Percentiles rank a stretch among this genome's conserved stretches.
Conservation (phyloP, 2,797 vertebrate species). For the Decapterus maruadsi region DNA sequence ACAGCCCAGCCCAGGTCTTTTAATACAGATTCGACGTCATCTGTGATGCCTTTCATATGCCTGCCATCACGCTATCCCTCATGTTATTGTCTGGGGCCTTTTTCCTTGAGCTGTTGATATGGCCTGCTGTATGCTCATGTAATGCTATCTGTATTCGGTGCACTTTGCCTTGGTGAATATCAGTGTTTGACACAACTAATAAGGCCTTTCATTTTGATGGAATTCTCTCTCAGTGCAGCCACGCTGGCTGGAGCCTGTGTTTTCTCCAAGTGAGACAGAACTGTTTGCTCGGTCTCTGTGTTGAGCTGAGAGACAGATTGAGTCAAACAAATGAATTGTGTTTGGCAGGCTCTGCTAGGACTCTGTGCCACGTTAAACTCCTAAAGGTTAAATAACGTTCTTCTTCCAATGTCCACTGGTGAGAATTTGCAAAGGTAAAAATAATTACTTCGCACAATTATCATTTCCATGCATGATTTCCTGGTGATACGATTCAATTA, state of each 20-base stretch:
- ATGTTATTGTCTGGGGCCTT: constrained; percentile 63
- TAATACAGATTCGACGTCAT: constrained; percentile 76
- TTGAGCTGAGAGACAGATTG: constrained; percentile 66
- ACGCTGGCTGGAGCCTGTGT: constrained; percentile 27
- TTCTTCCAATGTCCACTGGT: constrained; percentile 18
- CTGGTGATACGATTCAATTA: constrained; percentile 77
- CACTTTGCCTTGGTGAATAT: constrained; percentile 72
- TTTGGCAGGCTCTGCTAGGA: constrained; percentile 53
- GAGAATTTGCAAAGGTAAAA: constrained; percentile 47
- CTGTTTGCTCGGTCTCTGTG: constrained; percentile 65
- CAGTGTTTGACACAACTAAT: constrained; percentile 74
- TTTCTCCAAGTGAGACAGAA: constrained; percentile 58
- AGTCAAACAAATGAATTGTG: constrained; percentile 61
- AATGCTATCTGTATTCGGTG: constrained; percentile 67
- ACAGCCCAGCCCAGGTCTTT: constrained; percentile 63
- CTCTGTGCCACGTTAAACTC: constrained; percentile 43
- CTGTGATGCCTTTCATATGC: constrained; percentile 72
- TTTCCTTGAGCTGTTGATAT: constrained; percentile 62
- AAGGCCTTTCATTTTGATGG: constrained; percentile 76
- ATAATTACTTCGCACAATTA: constrained; percentile 70
- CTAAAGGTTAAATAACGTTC: constrained; percentile 47
- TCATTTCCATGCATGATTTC: constrained; percentile 73
- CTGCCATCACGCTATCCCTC: constrained; percentile 55
- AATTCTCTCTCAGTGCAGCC: constrained; percentile 50
- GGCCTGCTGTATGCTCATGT: constrained; percentile 48